Percentiles rank a stretch among this genome's conserved stretches.
phyloP scores from a whole-genome alignment of 2,888 invertebrate species.

The Synergus itoensis region DNA sequence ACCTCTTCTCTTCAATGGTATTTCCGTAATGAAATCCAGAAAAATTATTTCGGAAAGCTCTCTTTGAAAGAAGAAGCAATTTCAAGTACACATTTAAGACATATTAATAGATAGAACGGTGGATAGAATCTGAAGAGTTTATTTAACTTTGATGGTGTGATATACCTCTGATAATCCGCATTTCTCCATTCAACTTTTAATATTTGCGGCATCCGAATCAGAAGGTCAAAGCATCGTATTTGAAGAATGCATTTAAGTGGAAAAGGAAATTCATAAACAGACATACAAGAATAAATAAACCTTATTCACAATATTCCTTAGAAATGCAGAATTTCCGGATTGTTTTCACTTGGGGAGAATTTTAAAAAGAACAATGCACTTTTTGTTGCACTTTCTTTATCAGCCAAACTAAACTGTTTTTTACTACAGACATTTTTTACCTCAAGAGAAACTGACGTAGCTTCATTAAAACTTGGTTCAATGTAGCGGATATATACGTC shows the following conservation, averaged over 20 bases:
- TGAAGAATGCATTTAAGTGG: too few species aligned
- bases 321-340: too few species aligned
- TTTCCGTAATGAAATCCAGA: constrained; percentile 27
- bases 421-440: neutral
- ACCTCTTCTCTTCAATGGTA: constrained; percentile 8
- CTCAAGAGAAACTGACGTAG: neutral
- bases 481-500: neutral
- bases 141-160: neutral
- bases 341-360: too few species aligned
- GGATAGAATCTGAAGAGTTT: neutral
- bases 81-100: neutral
- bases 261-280: too few species aligned
- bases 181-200: too few species aligned
- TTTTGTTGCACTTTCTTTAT: too few species aligned
- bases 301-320: too few species aligned
- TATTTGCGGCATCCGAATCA: too few species aligned
- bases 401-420: too few species aligned
- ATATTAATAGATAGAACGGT: neutral
- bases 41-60: neutral
- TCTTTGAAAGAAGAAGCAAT: neutral
- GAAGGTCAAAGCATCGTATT: too few species aligned
- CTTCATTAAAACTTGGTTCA: neutral
- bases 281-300: too few species aligned
- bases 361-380: too few species aligned
- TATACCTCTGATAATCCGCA: neutral